Conservation (phyloP, 2,113 vertebrate genomes). For the Lichenostomus cassidix region DNA sequence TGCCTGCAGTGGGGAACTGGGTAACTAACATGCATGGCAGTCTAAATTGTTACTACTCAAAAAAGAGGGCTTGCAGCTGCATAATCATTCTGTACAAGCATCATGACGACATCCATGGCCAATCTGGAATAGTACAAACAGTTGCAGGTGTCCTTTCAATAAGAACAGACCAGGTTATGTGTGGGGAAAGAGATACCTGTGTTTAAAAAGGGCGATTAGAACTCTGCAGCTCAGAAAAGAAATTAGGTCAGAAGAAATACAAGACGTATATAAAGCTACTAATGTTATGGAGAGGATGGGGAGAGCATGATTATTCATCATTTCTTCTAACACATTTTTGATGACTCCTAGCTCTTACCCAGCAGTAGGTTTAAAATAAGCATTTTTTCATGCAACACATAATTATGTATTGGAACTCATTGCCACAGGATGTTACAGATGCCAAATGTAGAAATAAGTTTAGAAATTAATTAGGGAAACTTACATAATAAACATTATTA, state of each 20-base stretch:
- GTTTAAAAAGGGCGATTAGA: not conserved
- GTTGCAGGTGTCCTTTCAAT: not conserved
- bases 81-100: not conserved
- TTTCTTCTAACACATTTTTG: constrained; percentile 1
- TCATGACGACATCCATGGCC: not conserved
- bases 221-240: not conserved
- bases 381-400: not conserved
- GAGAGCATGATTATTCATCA: not conserved
- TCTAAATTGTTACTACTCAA: not conserved
- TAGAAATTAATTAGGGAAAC: constrained; percentile 19
- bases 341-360: constrained; percentile 9
- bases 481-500: constrained; percentile 11
- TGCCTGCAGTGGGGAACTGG: not conserved
- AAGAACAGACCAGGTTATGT: not conserved
- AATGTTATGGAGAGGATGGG: not conserved
- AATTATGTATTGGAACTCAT: not conserved
- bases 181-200: not conserved
- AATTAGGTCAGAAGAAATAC: not conserved
- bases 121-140: not conserved
- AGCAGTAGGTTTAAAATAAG: constrained; percentile 35
- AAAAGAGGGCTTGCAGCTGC: not conserved
- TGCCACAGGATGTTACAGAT: constrained; percentile 17
- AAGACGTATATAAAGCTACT: not conserved
- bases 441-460: constrained; percentile 30
- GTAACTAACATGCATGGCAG: not conserved